These are phyloP conservation scores for Rhagoletis zephyria DNA, from an alignment of 1,140 invertebrate species.

Conservation along the genomic window DNA sequence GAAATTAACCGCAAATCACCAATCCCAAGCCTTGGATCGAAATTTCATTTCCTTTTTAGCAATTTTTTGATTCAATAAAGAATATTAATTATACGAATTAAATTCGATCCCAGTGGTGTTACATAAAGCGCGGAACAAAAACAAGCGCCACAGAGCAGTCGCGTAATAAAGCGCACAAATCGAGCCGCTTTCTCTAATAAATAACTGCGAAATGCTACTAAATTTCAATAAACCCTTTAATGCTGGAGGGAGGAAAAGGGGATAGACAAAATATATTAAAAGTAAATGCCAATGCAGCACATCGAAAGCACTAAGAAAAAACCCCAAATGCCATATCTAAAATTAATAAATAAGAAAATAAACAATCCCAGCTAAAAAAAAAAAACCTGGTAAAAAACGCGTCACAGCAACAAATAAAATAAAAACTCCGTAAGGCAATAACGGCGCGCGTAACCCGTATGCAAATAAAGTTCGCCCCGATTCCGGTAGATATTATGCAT, in stretches of 20 bases:
- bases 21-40: no score
- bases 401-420: neutral
- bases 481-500: neutral
- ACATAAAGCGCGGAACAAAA: neutral
- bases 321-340: neutral
- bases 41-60: neutral
- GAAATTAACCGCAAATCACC: no score
- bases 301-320: slow-evolving; percentile 12
- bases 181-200: neutral
- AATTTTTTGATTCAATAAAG: neutral
- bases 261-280: neutral
- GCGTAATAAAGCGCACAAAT: neutral
- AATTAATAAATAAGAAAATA: neutral
- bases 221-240: slow-evolving; percentile 6
- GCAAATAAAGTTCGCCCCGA: slow-evolving; percentile 25
- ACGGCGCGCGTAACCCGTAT: slow-evolving; percentile 30
- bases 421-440: slow-evolving; percentile 18
- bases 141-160: neutral
- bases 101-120: neutral
- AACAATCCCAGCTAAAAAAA: neutral
- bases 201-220: neutral
- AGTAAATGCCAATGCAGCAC: neutral
- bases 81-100: neutral
- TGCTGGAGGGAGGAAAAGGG: neutral
- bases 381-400: neutral